phyloP scores from a whole-genome alignment of 2,888 invertebrate genomes.

The Diachrysia chrysitis region DNA sequence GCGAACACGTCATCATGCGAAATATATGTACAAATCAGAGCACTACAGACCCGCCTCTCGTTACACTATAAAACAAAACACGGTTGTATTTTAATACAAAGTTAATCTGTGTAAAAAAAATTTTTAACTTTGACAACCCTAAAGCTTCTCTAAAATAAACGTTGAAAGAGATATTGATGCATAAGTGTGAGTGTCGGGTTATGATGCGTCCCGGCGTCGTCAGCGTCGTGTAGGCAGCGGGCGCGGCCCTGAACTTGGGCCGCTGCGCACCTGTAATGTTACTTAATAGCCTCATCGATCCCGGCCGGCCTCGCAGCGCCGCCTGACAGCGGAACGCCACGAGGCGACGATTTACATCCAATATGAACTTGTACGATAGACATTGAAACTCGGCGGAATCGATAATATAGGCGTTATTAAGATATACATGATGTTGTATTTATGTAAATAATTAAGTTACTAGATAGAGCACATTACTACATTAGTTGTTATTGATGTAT shows the following conservation, averaged over 20 bases:
- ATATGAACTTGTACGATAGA: conserved; percentile 31
- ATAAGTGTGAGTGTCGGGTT: conserved; percentile 32
- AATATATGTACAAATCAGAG: conserved; percentile 26
- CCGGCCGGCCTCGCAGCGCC: conserved; percentile 14
- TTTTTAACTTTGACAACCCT: conserved; percentile 39
- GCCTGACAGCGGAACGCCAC: conserved; percentile 21
- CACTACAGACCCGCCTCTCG: conserved; percentile 13
- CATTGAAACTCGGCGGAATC: conserved; percentile 2
- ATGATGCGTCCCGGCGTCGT: conserved; percentile 24
- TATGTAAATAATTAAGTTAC: neutral
- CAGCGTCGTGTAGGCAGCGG: conserved; percentile 12
- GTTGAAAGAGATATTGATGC: conserved; percentile 35
- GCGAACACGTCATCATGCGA: conserved; percentile 23
- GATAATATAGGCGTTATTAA: neutral
- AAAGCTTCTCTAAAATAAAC: conserved; percentile 42
- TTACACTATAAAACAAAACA: neutral
- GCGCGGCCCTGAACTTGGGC: conserved; percentile 55
- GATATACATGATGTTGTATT: neutral
- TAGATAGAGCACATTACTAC: neutral
- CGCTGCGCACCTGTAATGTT: conserved; percentile 32
- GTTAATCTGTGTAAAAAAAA: neutral
- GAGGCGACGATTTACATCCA: conserved; percentile 35
- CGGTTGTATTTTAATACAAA: neutral
- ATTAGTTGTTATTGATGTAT: neutral
- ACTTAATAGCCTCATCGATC: conserved; percentile 39